Conservation (phyloP, 2,888 invertebrate species). For the Euspilapteryx auroguttella region DNA sequence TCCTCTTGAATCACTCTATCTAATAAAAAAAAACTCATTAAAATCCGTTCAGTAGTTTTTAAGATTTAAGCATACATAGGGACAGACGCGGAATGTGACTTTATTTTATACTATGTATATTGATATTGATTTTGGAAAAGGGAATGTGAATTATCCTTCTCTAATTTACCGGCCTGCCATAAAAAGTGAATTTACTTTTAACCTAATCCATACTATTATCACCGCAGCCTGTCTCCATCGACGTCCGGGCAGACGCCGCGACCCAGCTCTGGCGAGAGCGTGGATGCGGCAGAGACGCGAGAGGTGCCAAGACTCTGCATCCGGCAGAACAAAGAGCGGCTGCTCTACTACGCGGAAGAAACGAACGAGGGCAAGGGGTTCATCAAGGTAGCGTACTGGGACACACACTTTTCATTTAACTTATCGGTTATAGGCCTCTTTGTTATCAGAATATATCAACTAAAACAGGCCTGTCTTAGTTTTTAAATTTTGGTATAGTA, state of each 20-base stretch:
- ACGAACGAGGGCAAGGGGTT: constrained; percentile 88
- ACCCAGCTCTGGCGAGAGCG: too few species aligned
- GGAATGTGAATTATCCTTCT: too few species aligned
- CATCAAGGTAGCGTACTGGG: constrained; percentile 65
- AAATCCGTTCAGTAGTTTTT: background rate
- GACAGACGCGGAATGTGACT: background rate
- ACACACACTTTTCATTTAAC: background rate
- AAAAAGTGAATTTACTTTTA: too few species aligned
- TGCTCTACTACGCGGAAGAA: constrained; percentile 84
- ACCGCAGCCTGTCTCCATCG: constrained; percentile 17
- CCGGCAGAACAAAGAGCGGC: constrained; percentile 71
- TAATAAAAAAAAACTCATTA: background rate
- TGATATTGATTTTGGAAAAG: background rate
- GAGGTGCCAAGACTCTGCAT: constrained; percentile 39
- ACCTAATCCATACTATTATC: too few species aligned
- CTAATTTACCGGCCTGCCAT: too few species aligned
- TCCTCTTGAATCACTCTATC: background rate
- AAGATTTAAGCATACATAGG: too few species aligned
- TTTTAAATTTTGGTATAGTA: too few species aligned
- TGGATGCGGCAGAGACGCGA: too few species aligned
- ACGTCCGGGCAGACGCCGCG: constrained; percentile 26
- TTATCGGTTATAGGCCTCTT: too few species aligned
- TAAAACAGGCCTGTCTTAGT: too few species aligned
- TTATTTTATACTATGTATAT: background rate
- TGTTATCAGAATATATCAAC: too few species aligned